Percentiles rank a stretch among this genome's conserved stretches.
These are phyloP conservation scores for Dallia pectoralis DNA, from an alignment of 2,797 vertebrate genomes.

Conservation along the genomic window DNA sequence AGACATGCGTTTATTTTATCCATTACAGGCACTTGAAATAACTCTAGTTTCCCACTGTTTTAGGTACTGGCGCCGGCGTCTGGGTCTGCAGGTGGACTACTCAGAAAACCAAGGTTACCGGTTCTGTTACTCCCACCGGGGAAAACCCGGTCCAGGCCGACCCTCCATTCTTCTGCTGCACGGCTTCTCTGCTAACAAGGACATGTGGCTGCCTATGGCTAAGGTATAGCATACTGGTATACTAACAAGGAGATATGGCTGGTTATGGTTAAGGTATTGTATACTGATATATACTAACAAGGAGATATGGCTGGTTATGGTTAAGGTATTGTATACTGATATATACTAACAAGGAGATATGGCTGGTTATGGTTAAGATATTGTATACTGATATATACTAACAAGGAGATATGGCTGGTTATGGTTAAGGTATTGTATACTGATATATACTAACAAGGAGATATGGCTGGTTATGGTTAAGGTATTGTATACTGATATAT, in stretches of 20 bases:
- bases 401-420: constrained; percentile 95
- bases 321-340: constrained; percentile 74
- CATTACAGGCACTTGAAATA: no score
- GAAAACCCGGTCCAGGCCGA: constrained; percentile 69
- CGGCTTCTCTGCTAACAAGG: constrained; percentile 92
- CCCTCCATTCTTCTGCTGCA: constrained; percentile 91
- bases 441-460: constrained; percentile 79
- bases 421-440: constrained; percentile 78
- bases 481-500: constrained; percentile 62
- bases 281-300: constrained; percentile 71
- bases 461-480: constrained; percentile 91
- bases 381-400: constrained; percentile 43
- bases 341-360: background rate
- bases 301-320: constrained; percentile 91
- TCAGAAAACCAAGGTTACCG: constrained; percentile 76
- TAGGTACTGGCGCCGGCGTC: constrained; percentile 85
- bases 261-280: constrained; percentile 82
- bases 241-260: constrained; percentile 97
- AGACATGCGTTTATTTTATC: no score
- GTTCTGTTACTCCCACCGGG: constrained; percentile 88
- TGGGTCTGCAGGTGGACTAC: constrained; percentile 83
- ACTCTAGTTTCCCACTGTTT: background rate
- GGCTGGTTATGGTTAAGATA: background rate
- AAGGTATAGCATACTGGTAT: constrained; percentile 70
- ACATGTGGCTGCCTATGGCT: constrained; percentile 90